Conservation (phyloP, 2,113 vertebrate genomes). For the Speoplatyrhinus poulsoni region DNA sequence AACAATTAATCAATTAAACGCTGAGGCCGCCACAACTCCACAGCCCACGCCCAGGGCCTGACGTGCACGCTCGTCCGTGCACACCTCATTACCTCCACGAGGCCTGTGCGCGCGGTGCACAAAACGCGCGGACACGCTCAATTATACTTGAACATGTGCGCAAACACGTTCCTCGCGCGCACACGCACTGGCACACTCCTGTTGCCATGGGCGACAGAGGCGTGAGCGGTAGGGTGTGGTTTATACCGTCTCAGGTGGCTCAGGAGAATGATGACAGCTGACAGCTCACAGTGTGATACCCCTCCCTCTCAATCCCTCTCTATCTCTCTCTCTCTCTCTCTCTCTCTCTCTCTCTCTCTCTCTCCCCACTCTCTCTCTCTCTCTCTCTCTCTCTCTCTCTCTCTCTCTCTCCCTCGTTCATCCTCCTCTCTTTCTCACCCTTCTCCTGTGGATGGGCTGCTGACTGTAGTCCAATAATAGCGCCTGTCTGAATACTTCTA, state of each 20-base stretch:
- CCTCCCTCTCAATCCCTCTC: slow-evolving; percentile 28
- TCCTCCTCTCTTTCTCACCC: slow-evolving; percentile 47
- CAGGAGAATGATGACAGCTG: slow-evolving; percentile 76
- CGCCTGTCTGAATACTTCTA: slow-evolving; percentile 70
- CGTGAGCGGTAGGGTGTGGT: slow-evolving; percentile 74
- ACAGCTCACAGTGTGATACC: slow-evolving; percentile 71
- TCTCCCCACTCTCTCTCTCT: slow-evolving; percentile 11
- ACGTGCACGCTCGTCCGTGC: slow-evolving; percentile 22
- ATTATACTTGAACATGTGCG: background rate
- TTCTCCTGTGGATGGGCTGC: slow-evolving; percentile 52
- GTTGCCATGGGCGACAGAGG: slow-evolving; percentile 75
- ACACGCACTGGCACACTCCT: background rate
- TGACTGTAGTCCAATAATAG: slow-evolving; percentile 73
- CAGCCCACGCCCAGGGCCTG: slow-evolving; percentile 51
- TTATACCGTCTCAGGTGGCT: slow-evolving; percentile 74
- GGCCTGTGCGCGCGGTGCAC: slow-evolving; percentile 15
- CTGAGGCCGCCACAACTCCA: slow-evolving; percentile 69
- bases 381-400: slow-evolving; percentile 23
- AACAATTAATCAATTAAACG: slow-evolving; percentile 81
- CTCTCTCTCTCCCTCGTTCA: slow-evolving; percentile 26
- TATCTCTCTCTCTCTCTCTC: slow-evolving; percentile 28
- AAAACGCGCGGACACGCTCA: slow-evolving; percentile 13
- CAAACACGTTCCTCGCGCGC: background rate
- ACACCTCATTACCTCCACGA: slow-evolving; percentile 65
- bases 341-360: slow-evolving; percentile 24